phyloP scores from a whole-genome alignment of 2,113 vertebrate species.

The Brachionichthys hirsutus region DNA sequence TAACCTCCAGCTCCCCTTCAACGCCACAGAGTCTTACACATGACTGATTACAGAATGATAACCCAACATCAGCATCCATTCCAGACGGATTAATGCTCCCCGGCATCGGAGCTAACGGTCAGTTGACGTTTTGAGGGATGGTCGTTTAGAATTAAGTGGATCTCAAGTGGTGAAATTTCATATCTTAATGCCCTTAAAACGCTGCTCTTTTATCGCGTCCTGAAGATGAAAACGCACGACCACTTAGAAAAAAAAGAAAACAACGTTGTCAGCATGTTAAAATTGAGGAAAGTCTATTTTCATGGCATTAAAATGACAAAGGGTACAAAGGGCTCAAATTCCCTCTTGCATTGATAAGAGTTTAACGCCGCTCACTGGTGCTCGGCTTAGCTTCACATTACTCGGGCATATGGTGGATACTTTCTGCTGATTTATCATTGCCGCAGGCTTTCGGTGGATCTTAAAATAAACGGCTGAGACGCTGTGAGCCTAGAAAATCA shows the following conservation, averaged over 20 bases:
- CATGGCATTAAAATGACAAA: conserved; percentile 19
- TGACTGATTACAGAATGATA: neutral
- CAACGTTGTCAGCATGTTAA: neutral
- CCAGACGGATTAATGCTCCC: neutral
- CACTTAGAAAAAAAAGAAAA: neutral
- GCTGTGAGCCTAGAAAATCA: conserved; percentile 35
- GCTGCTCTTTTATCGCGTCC: neutral
- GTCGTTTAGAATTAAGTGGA: too few species aligned
- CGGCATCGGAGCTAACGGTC: neutral
- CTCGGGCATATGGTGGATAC: conserved; percentile 30
- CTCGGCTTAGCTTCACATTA: conserved; percentile 46
- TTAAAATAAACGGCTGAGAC: conserved; percentile 58
- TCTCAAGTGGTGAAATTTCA: conserved; percentile 5
- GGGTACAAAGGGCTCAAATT: conserved; percentile 17
- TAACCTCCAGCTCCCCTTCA: neutral
- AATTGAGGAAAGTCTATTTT: neutral
- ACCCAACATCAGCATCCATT: neutral
- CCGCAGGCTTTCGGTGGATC: conserved; percentile 40
- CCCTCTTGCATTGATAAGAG: conserved; percentile 12
- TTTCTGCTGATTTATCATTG: conserved; percentile 52
- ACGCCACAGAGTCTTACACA: too few species aligned
- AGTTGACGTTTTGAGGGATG: neutral
- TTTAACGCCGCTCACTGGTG: conserved; percentile 23
- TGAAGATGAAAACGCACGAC: neutral
- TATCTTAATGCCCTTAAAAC: neutral